Conservation (phyloP, 2,797 vertebrate species). For the Harpagifer antarcticus region DNA sequence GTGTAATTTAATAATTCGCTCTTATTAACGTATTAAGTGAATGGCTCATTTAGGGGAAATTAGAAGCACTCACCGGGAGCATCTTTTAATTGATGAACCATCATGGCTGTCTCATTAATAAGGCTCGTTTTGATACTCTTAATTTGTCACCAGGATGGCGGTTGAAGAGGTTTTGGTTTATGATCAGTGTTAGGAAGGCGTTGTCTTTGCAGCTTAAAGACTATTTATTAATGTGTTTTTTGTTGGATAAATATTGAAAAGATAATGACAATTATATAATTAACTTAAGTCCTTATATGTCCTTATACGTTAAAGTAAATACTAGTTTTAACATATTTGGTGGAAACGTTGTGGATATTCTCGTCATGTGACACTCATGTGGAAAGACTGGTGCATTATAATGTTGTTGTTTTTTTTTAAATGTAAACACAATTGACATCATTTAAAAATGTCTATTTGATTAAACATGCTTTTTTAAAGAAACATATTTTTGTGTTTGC, state of each 20-base stretch:
- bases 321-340: background rate
- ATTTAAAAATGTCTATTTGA: background rate
- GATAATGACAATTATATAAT: background rate
- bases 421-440: no score
- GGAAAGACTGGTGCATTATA: no score
- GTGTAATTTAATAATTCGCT: slow-evolving; percentile 99
- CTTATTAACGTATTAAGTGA: slow-evolving; percentile 96
- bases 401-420: no score
- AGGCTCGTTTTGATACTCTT: slow-evolving; percentile 76
- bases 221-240: slow-evolving; percentile 27
- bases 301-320: background rate
- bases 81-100: slow-evolving; percentile 86
- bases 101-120: slow-evolving; percentile 80
- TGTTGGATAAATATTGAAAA: slow-evolving; percentile 23
- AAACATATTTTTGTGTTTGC: background rate
- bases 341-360: background rate
- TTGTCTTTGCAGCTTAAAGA: slow-evolving; percentile 13
- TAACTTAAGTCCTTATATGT: background rate
- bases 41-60: slow-evolving; percentile 89
- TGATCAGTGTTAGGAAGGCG: slow-evolving; percentile 38
- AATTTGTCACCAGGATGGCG: slow-evolving; percentile 70
- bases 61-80: slow-evolving; percentile 83
- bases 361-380: background rate
- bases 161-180: slow-evolving; percentile 49
- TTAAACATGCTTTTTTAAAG: background rate